Evolutionary conservation across 2,888 invertebrate species (phyloP), one percentile per base, ranked within the genome.

Genomic region (Perizoma flavofasciatum): DNA sequence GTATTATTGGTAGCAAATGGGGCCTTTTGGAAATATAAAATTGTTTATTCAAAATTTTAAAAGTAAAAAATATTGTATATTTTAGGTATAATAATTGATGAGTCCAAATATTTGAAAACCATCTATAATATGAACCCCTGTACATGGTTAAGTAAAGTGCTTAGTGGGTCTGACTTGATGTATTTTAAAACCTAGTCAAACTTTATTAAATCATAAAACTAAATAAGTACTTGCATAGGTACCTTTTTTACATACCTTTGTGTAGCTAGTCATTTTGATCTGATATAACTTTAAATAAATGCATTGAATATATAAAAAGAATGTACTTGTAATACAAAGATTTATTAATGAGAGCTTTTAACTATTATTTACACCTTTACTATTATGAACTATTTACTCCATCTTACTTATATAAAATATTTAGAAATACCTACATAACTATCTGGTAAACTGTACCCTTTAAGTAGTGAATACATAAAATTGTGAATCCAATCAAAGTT

Each of bases 401-500:
- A 43, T 10, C 11, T 8, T 9, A 22, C 22, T n/a, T n/a, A 35
- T 35, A 5, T 35, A 35, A 35, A 35, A 35, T 35, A 35, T 35
- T 35, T 35, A 6, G 35, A 35, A 35, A 7, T 7, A 37, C 7
- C 7, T 37, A 22, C 22, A 22, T 3, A 22, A 22, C 22, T 37
- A 37, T 37, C 37, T 37, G 37, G 37, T 37, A 11, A n/a, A 40
- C 32, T 46, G 32, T 53, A 37, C 46, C n/a, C 11, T 52, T 37
- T 52, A 9, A 22, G 6, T 35, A 52, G 22, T 46, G 46, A 54
- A 32, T 32, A 34, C 33, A 10, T 49, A 47, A 46, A 22, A 49
- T 40, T 40, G 40, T 43, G 46, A 49, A 50, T 11, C 49, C 48
- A 47, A 55, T 49, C 43, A 11, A 72, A 78, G 7, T 37, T 37